phyloP scores from a whole-genome alignment of 2,888 invertebrate genomes.

The Pseudococcus viburni region DNA sequence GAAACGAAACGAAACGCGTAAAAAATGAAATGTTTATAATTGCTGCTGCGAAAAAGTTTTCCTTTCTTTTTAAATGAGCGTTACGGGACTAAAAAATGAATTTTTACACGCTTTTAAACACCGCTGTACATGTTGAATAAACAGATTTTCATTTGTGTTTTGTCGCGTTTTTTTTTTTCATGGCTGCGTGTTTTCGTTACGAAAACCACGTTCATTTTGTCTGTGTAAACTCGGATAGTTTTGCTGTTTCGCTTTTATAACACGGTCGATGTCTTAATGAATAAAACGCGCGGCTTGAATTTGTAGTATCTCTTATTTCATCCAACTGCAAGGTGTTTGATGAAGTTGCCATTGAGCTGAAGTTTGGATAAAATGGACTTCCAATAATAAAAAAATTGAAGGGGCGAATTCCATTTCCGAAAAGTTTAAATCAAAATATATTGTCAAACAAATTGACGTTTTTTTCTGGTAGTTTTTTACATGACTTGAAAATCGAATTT shows the following conservation, averaged over 20 bases:
- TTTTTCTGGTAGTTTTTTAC: too few relatives aligned
- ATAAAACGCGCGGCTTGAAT: neutral
- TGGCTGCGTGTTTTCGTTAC: neutral
- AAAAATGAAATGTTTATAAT: constrained; percentile 14
- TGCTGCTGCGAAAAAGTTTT: neutral
- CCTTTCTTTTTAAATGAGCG: constrained; percentile 38
- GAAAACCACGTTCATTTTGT: neutral
- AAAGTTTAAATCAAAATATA: too few relatives aligned
- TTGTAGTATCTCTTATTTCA: too few relatives aligned
- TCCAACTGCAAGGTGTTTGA: too few relatives aligned
- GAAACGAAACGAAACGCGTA: neutral
- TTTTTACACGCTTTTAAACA: constrained; percentile 47
- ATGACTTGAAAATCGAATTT: too few relatives aligned
- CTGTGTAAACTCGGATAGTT: neutral
- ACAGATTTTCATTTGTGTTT: constrained; percentile 1
- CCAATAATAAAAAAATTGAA: too few relatives aligned
- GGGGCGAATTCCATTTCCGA: too few relatives aligned
- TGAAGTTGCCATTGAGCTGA: too few relatives aligned
- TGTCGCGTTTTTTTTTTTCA: neutral
- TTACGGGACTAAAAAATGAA: constrained; percentile 10
- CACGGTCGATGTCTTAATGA: neutral
- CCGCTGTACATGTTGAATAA: constrained; percentile 26
- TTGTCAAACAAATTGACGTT: too few relatives aligned
- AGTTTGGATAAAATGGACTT: too few relatives aligned
- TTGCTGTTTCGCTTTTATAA: neutral